Percentiles rank a stretch among this genome's conserved stretches.
Conservation (phyloP, 2,113 vertebrate species). For the Haemorhous mexicanus region DNA sequence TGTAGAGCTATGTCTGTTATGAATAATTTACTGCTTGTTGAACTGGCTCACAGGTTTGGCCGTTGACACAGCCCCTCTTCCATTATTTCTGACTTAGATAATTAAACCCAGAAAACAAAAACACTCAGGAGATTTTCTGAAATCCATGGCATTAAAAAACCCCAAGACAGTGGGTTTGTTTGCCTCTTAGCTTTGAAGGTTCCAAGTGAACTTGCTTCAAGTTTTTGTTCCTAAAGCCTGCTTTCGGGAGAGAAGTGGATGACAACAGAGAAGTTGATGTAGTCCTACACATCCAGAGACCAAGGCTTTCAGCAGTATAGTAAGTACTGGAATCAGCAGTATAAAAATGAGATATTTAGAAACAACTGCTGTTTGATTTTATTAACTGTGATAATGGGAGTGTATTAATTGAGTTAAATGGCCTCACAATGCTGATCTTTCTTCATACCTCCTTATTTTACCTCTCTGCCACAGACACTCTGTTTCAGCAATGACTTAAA, state of each 20-base stretch:
- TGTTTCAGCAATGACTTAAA: background rate
- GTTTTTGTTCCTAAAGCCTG: background rate
- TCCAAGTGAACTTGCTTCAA: background rate
- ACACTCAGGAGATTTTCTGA: background rate
- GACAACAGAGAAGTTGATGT: background rate
- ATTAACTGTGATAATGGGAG: background rate
- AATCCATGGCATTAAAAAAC: background rate
- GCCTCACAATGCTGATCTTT: background rate
- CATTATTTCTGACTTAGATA: background rate
- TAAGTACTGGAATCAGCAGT: background rate
- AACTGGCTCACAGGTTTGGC: background rate
- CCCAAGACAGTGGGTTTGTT: background rate
- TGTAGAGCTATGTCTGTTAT: background rate
- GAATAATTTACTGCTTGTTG: background rate
- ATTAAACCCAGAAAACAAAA: slow-evolving; percentile 3
- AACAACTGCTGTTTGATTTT: background rate
- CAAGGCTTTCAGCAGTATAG: background rate
- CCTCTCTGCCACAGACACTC: background rate
- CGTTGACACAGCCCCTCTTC: background rate
- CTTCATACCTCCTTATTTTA: background rate
- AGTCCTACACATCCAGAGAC: background rate
- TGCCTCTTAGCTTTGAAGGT: background rate
- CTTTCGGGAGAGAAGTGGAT: background rate
- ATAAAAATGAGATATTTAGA: background rate
- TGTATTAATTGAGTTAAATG: background rate